Percentiles rank a stretch among this genome's conserved stretches.
Evolutionary conservation across 2,888 invertebrate genomes (phyloP).

Genomic region (Chirona hameri): DNA sequence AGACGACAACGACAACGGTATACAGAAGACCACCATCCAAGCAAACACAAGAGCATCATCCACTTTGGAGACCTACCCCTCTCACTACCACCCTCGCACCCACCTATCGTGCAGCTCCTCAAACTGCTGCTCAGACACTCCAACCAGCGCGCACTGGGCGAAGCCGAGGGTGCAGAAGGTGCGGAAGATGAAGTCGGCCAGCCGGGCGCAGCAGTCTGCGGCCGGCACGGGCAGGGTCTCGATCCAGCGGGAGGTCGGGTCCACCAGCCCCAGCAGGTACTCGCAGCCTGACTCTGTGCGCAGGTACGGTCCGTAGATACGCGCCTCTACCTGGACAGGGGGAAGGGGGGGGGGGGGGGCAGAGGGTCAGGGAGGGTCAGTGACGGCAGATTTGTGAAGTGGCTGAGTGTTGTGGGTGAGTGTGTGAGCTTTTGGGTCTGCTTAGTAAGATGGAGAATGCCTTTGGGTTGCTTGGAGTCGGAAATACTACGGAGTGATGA

Average conservation of each 20-base stretch:
- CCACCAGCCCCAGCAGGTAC: conserved; percentile 41
- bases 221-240: conserved; percentile 39
- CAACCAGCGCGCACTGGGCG: conserved; percentile 38
- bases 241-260: conserved; percentile 42
- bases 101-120: conserved; percentile 12
- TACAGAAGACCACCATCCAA: too few species aligned
- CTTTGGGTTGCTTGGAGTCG: too few species aligned
- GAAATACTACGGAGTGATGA: too few species aligned
- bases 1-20: too few species aligned
- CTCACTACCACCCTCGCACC: conserved; percentile 6
- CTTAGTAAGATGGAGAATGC: too few species aligned
- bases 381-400: too few species aligned
- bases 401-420: too few species aligned
- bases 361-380: too few species aligned
- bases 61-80: too few species aligned
- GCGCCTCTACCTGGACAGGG: conserved; percentile 40
- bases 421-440: too few species aligned
- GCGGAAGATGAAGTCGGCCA: conserved; percentile 41
- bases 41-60: too few species aligned
- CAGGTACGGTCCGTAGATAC: conserved; percentile 41
- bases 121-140: neutral
- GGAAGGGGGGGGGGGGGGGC: too few species aligned
- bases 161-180: conserved; percentile 42
- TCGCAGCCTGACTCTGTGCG: conserved; percentile 40
- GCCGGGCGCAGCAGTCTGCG: conserved; percentile 36